Evolutionary conservation across 2,888 invertebrate genomes (phyloP).

Genomic region (Heptascelio sp.): DNA sequence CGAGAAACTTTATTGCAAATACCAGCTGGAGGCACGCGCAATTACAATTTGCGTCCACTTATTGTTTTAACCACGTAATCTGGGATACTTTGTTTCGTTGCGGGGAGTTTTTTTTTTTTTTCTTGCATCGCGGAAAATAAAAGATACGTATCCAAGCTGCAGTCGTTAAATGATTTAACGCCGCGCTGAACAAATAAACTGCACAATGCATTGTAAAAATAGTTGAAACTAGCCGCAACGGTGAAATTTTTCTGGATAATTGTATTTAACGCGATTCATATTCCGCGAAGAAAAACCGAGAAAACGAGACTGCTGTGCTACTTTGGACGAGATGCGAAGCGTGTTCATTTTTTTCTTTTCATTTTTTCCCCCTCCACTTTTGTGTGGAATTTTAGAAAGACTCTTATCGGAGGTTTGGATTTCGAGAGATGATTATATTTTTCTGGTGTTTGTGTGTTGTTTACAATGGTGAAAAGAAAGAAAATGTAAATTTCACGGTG

Average conservation of each 20-base stretch:
- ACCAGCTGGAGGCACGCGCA: background rate
- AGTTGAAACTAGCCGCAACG: background rate
- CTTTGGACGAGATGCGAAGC: background rate
- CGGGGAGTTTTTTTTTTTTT: conserved; percentile 4
- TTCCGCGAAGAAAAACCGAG: background rate
- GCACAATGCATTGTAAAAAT: conserved; percentile 12
- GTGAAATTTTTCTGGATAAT: conserved; percentile 13
- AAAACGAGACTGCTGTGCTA: conserved; percentile 29
- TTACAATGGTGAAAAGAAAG: no score
- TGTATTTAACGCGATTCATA: conserved; percentile 17
- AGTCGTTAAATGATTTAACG: conserved; percentile 49
- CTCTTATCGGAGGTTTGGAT: background rate
- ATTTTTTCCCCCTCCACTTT: no score
- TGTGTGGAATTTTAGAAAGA: no score
- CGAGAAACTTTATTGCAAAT: background rate
- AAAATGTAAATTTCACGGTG: no score
- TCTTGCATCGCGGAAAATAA: background rate
- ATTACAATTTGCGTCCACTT: conserved; percentile 24
- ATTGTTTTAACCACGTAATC: conserved; percentile 29
- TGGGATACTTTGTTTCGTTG: conserved; percentile 23
- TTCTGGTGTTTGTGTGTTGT: no score
- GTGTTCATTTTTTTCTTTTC: no score
- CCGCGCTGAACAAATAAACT: conserved; percentile 37
- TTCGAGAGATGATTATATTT: no score
- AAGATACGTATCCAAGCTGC: conserved; percentile 16